Conservation (phyloP, 1,140 invertebrate genomes). For the Wiebesia pumilae region DNA sequence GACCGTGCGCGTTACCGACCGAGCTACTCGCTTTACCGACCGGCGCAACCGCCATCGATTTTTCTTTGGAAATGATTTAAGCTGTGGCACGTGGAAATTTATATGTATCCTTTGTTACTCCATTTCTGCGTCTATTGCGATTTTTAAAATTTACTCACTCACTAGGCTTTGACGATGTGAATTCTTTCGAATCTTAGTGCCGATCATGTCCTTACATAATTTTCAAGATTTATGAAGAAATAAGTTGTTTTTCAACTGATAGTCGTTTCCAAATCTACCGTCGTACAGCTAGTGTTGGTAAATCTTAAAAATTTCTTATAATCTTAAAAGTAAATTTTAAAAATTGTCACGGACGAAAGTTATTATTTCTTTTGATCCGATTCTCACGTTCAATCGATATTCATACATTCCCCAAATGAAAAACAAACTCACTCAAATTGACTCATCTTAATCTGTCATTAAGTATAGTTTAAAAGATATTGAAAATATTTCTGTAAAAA, state of each 20-base stretch:
- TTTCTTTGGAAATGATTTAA: background rate
- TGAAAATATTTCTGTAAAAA: slow-evolving; percentile 7
- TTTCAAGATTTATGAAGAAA: too few species aligned
- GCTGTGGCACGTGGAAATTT: background rate
- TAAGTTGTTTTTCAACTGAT: background rate
- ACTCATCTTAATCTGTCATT: background rate
- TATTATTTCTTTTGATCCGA: background rate
- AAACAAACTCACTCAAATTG: slow-evolving; percentile 9
- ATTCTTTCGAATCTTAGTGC: too few species aligned
- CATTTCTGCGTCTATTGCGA: background rate
- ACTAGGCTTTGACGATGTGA: too few species aligned
- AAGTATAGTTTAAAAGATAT: slow-evolving; percentile 8
- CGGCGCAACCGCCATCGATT: background rate
- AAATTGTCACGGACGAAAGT: background rate
- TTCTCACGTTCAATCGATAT: background rate
- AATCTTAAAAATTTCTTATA: too few species aligned
- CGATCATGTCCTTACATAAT: too few species aligned
- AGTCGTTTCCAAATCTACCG: background rate
- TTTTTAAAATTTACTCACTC: background rate
- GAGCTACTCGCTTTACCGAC: background rate
- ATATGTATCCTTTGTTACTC: too few species aligned
- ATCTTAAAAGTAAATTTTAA: background rate
- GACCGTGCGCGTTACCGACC: slow-evolving; percentile 29
- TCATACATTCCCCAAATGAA: background rate
- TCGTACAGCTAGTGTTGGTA: background rate